Base-by-base conservation (phyloP, 2,113 vertebrate species). In the Rhizomys pruinosus region DNA sequence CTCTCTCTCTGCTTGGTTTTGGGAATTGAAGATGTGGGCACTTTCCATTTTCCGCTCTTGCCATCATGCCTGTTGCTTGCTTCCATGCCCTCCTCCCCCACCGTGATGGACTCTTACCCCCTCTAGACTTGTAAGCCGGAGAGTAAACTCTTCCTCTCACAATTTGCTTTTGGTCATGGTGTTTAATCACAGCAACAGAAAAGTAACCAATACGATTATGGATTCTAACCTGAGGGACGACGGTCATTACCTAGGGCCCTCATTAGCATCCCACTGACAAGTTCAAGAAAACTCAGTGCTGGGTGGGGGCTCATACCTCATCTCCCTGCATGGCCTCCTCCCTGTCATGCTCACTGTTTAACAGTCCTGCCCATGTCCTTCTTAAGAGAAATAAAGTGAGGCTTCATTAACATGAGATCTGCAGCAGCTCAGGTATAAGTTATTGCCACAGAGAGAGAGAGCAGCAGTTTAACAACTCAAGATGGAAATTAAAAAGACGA, bases 401-500 rank as follows among this genome's bases (percentile, higher is more conserved):
- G 86, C 85, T 94, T 92, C 87, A 17, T 80, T 85, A 93, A 87
- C 15, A 0, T 2, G 55, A 82, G 95, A 93, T 77, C 87, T 85
- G 39, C 1, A 2, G 74, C 63, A 39, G 77, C 79, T 94, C 64
- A 7, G 93, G 90, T 81, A 0, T 93, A 96, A 96, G 88, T 94
- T 68, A 8, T 84, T 87, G 37, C 17, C 84, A 59, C 68, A n/a
- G 72, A 87, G 92, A 29, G 55, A 47, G 57, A n/a, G 57, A 44
- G 69, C 47, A 89, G 91, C 64, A 71, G 71, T 13, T 94, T 82
- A 85, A 52, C 84, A 95, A 90, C 93, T 96, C 78, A 42, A 1
- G 66, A 44, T 92, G 68, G 92, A 95, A 96, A 96, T 97, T 96
- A 95, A 96, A 84, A 93, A 95, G 90, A 92, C 42, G 55, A 68